phyloP scores from a whole-genome alignment of 2,888 invertebrate species.

The Barypeithes pellucidus region DNA sequence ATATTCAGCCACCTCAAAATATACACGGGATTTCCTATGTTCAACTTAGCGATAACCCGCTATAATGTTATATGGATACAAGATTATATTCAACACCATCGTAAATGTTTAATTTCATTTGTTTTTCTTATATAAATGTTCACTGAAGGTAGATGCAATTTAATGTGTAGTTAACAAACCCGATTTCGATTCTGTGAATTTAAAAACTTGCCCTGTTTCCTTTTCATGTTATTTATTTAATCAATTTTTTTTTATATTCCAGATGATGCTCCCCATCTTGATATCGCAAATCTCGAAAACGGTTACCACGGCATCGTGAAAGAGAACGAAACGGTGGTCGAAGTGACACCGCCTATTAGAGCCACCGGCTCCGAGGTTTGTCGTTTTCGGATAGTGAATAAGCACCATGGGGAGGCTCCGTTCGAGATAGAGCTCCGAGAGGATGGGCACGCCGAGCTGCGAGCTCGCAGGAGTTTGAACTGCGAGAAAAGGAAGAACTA shows the following conservation, averaged over 20 bases:
- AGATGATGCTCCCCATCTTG: constrained; percentile 78
- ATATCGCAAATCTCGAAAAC: constrained; percentile 86
- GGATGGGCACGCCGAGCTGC: constrained; percentile 86
- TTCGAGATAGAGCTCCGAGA: constrained; percentile 74
- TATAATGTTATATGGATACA: no score
- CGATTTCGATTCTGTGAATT: no score
- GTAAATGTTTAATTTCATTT: no score
- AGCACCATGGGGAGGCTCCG: constrained; percentile 95
- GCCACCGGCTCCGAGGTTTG: constrained; percentile 80
- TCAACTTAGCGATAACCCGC: no score
- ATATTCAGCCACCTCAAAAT: no score
- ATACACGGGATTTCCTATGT: no score
- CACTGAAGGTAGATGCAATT: no score
- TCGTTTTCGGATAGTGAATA: constrained; percentile 91
- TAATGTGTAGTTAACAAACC: no score
- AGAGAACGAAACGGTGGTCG: constrained; percentile 93
- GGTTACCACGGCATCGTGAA: constrained; percentile 94
- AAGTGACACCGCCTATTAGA: constrained; percentile 92
- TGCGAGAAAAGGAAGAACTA: constrained; percentile 96
- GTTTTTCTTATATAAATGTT: no score
- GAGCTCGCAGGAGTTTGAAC: constrained; percentile 88
- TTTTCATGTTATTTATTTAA: neutral
- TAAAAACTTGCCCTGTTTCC: no score
- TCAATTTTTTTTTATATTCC: constrained; percentile 66
- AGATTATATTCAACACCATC: no score